Percentiles rank a stretch among this genome's conserved stretches.
phyloP scores from a whole-genome alignment of 2,113 vertebrate species.

The Hylia prasina region DNA sequence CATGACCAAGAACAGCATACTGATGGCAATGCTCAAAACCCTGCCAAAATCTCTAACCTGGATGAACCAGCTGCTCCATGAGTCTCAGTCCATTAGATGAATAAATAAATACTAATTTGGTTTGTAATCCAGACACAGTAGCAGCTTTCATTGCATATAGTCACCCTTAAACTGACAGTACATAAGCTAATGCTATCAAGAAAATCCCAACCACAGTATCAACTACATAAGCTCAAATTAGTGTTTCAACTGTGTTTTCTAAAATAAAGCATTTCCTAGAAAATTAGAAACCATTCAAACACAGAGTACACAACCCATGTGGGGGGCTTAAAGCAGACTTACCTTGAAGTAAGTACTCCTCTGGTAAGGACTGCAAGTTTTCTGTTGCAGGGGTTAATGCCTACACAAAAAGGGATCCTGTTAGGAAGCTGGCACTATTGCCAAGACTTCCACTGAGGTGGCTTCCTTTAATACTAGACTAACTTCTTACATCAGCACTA shows the following conservation, averaged over 20 bases:
- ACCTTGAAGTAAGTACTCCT: constrained; percentile 7
- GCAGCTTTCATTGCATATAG: neutral
- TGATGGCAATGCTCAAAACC: neutral
- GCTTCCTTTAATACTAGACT: neutral
- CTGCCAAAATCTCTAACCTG: neutral
- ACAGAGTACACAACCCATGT: neutral
- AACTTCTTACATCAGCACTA: neutral
- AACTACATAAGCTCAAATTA: neutral
- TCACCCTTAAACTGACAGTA: neutral
- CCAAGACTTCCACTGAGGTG: neutral
- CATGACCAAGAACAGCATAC: neutral
- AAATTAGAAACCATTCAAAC: neutral
- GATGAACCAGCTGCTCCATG: neutral
- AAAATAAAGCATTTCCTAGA: neutral
- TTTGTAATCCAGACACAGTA: neutral
- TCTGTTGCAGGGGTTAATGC: neutral
- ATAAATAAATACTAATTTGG: neutral
- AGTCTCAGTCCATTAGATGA: neutral
- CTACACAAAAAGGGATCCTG: neutral
- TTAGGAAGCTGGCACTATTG: neutral
- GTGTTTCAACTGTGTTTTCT: neutral
- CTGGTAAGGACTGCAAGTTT: neutral
- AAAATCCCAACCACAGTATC: neutral
- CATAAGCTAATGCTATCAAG: neutral
- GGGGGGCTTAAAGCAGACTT: neutral